Evolutionary conservation across 2,113 vertebrate species (phyloP).

Genomic region (Piprites chloris): DNA sequence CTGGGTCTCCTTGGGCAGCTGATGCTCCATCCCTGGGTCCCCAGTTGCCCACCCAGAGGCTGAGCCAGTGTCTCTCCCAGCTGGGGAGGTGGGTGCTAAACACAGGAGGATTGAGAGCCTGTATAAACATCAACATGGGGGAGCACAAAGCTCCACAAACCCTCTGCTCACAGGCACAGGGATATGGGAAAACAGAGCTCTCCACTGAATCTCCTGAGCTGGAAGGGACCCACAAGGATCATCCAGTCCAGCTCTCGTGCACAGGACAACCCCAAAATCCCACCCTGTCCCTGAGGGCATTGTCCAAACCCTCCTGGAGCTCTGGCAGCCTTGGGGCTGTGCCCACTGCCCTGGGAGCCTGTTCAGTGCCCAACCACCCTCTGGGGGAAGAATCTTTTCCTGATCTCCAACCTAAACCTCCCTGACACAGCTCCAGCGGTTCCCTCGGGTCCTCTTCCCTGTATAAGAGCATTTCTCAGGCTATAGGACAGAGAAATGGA

Average conservation of each 20-base stretch:
- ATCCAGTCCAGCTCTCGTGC: not conserved
- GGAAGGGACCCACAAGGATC: not conserved
- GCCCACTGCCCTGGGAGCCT: not conserved
- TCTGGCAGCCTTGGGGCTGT: not conserved
- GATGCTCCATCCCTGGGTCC: not conserved
- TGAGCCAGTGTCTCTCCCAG: not conserved
- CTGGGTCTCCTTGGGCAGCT: not conserved
- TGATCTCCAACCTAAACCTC: not conserved
- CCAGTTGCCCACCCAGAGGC: not conserved
- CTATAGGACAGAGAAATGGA: not conserved
- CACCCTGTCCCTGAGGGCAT: not conserved
- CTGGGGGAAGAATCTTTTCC: not conserved
- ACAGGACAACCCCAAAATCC: not conserved
- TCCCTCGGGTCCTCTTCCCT: not conserved
- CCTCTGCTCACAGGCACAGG: not conserved
- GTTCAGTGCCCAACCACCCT: not conserved
- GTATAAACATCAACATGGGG: not conserved
- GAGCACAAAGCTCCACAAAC: accelerated
- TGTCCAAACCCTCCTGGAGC: not conserved
- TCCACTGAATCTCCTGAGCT: not conserved
- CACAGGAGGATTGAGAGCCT: not conserved
- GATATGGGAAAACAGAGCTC: not conserved
- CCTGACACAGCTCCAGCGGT: not conserved
- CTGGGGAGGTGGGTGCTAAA: not conserved
- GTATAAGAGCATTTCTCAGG: not conserved